These are phyloP conservation scores for Anastrepha obliqua DNA, from an alignment of 1,140 invertebrate genomes.

Conservation along the genomic window DNA sequence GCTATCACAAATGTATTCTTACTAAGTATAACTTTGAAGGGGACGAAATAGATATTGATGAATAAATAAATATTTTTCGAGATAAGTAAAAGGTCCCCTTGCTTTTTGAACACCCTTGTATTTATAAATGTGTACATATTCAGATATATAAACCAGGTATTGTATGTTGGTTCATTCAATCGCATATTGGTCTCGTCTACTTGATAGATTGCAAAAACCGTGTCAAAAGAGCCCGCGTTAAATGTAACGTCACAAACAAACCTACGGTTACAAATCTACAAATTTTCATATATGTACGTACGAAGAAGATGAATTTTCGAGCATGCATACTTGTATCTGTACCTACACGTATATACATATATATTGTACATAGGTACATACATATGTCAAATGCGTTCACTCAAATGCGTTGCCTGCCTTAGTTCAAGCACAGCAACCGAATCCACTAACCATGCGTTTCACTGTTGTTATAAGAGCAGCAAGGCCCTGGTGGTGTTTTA, in stretches of 20 bases:
- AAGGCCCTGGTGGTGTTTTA: neutral
- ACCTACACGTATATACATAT: too few relatives aligned
- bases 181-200: neutral
- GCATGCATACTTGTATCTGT: too few relatives aligned
- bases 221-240: constrained; percentile 11
- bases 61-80: too few relatives aligned
- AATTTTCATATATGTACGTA: too few relatives aligned
- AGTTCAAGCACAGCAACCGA: neutral
- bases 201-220: neutral
- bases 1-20: too few relatives aligned
- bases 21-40: too few relatives aligned
- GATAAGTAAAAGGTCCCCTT: too few relatives aligned
- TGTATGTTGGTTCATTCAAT: neutral
- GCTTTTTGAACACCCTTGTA: too few relatives aligned
- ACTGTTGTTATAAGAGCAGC: too few relatives aligned
- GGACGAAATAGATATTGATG: too few relatives aligned
- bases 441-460: too few relatives aligned
- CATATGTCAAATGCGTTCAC: neutral
- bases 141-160: neutral
- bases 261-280: neutral
- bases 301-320: too few relatives aligned
- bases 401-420: neutral
- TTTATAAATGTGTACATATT: neutral
- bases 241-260: constrained; percentile 37
- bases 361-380: neutral